phyloP scores from a whole-genome alignment of 2,113 vertebrate genomes.

The Atrichornis clamosus region DNA sequence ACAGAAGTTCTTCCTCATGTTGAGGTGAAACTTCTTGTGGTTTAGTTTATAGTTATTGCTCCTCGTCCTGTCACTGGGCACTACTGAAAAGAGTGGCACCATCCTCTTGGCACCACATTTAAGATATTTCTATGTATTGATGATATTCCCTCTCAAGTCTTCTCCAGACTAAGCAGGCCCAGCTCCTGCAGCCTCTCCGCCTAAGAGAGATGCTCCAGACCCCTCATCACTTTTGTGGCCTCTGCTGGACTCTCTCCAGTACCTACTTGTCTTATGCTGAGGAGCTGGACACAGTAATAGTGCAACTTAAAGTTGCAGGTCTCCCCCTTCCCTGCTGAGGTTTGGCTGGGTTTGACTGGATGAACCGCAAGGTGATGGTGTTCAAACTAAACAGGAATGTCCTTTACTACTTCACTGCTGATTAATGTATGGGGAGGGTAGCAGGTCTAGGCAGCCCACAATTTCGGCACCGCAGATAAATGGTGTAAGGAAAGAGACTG shows the following conservation, averaged over 20 bases:
- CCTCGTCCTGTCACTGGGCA: not conserved
- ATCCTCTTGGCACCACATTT: too few species aligned
- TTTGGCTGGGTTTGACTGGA: not conserved
- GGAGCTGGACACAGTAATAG: not conserved
- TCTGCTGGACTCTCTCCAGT: not conserved
- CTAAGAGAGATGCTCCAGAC: not conserved
- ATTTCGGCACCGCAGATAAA: not conserved
- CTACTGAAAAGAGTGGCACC: not conserved
- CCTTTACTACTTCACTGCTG: not conserved
- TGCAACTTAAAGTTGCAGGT: not conserved
- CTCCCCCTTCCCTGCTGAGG: not conserved
- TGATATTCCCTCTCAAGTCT: not conserved
- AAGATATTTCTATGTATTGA: not conserved
- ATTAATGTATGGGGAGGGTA: accelerated
- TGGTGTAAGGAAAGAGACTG: too few species aligned
- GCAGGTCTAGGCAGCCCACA: not conserved
- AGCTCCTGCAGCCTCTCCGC: not conserved
- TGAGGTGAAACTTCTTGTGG: not conserved
- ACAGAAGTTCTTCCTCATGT: not conserved
- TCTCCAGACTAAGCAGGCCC: not conserved
- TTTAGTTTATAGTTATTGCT: not conserved
- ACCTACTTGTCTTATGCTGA: not conserved
- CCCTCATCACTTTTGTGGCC: not conserved
- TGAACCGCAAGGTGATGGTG: not conserved
- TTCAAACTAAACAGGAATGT: accelerated